Evolutionary conservation across 1,140 invertebrate species (phyloP).

Genomic region (Linepithema humile): DNA sequence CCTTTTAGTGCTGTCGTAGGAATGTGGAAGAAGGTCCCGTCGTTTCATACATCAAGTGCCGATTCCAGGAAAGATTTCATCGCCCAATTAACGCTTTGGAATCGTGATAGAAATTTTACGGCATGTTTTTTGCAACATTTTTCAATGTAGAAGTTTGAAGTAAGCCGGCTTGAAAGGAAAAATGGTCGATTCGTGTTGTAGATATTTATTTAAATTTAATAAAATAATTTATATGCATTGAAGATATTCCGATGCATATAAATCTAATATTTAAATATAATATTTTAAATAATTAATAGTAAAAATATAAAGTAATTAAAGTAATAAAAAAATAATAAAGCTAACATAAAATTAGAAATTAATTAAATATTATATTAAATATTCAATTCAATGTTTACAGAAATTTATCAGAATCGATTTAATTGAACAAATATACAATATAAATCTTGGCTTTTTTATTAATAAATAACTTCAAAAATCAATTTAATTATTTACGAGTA

Average conservation of each 20-base stretch:
- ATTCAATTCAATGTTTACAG: too few species aligned
- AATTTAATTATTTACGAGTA: background rate
- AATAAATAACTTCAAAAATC: too few species aligned
- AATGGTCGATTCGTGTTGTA: background rate
- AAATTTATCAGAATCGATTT: background rate
- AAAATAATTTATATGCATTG: background rate
- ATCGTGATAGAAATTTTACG: background rate
- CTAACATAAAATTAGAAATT: too few species aligned
- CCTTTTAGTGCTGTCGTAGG: constrained; percentile 11
- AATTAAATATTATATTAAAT: too few species aligned
- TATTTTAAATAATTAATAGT: too few species aligned
- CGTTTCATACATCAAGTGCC: background rate
- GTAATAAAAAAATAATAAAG: too few species aligned
- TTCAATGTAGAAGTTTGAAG: background rate
- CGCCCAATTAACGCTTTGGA: background rate
- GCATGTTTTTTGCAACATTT: background rate
- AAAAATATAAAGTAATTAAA: too few species aligned
- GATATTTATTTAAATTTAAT: background rate
- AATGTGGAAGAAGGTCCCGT: background rate
- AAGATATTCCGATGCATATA: background rate
- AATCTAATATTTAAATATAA: background rate
- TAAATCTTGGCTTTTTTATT: too few species aligned
- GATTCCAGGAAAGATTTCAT: background rate
- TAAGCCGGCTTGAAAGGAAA: background rate
- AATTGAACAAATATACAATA: too few species aligned